phyloP scores from a whole-genome alignment of 2,113 vertebrate species.

The Delphinapterus leucas region DNA sequence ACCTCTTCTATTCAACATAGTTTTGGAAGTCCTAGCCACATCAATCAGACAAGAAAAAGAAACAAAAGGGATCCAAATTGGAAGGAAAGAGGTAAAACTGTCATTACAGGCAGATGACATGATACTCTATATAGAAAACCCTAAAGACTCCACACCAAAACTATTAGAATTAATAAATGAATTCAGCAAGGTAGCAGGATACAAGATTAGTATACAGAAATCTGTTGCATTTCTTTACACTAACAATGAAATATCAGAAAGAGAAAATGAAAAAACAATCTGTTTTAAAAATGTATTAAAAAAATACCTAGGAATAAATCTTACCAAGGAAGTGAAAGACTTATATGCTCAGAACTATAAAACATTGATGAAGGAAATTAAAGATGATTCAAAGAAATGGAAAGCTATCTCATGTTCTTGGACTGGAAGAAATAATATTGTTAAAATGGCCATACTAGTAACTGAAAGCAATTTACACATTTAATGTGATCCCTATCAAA shows the following conservation, averaged over 20 bases:
- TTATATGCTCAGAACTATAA: background rate
- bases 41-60: no score
- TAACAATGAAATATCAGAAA: background rate
- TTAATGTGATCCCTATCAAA: background rate
- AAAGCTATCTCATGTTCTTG: background rate
- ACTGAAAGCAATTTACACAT: background rate
- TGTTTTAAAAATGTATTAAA: background rate
- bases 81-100: no score
- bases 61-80: no score
- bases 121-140: background rate
- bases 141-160: background rate
- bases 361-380: background rate
- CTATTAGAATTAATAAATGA: background rate
- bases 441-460: background rate
- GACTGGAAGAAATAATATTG: background rate
- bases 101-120: no score
- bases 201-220: background rate
- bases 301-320: background rate
- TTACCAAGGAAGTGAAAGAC: background rate
- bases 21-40: no score
- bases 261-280: background rate
- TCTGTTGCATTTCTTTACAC: background rate
- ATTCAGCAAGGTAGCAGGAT: background rate
- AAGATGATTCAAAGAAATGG: background rate
- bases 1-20: no score